phyloP scores from a whole-genome alignment of 2,888 invertebrate genomes.

The Eremobia ochroleuca region DNA sequence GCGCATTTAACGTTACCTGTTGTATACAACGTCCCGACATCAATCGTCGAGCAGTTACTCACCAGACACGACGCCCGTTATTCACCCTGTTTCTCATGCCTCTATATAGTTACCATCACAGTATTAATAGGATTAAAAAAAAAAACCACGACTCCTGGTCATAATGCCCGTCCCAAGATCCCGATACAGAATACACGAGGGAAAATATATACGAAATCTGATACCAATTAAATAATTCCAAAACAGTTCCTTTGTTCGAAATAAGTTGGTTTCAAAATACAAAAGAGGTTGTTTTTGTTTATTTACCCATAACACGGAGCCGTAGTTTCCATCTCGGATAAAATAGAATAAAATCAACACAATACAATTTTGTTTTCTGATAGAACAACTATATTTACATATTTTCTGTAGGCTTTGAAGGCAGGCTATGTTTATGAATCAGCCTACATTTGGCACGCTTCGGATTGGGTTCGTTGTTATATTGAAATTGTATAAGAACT shows the following conservation, averaged over 20 bases:
- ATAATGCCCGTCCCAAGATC: not conserved
- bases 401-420: constrained; percentile 43
- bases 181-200: not conserved
- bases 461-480: constrained; percentile 17
- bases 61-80: not conserved
- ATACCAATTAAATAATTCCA: constrained; percentile 40
- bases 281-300: constrained; percentile 30
- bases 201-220: constrained; percentile 15
- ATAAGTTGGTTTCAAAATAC: constrained; percentile 26
- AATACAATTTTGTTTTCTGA: constrained; percentile 48
- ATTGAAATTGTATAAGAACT: constrained; percentile 11
- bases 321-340: constrained; percentile 34
- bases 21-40: not conserved
- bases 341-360: constrained; percentile 44
- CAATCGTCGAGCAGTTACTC: not conserved
- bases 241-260: constrained; percentile 12
- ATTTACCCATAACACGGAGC: constrained; percentile 10
- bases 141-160: not conserved
- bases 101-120: not conserved
- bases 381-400: constrained; percentile 48
- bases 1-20: too few relatives aligned
- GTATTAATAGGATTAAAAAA: not conserved
- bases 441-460: constrained; percentile 44
- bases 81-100: not conserved
- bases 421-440: constrained; percentile 45